Evolutionary conservation across 2,888 invertebrate genomes (phyloP), one percentile per base, ranked within the genome.

Genomic region (Leptinotarsa rubiginosa): DNA sequence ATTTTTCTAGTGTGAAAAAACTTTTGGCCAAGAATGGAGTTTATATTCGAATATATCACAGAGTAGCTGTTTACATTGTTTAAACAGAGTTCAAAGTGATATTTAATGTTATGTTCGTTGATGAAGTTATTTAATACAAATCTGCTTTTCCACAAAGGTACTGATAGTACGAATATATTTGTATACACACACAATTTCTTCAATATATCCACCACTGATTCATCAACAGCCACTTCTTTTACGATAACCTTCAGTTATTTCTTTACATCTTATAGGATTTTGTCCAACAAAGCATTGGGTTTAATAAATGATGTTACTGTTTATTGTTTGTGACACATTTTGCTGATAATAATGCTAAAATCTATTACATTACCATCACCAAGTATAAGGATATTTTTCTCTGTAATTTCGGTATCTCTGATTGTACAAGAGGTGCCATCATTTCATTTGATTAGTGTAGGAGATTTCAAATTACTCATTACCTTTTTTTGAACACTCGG

Each of bases 141-240:
- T 25, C 67, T 18, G 20, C 25, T 67, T 12, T 20, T 49, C 52
- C 52, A 67, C 7, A 67, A 67, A n/a, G 52, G 49, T 67, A 67
- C 52, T 22, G 67, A 67, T 16, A 67, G 49, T 16, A 67, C 50
- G 1, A 67, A 25, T 50, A 67, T 47, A 67, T 67, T 67, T 47
- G 67, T 67, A 49, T 67, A 67, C 49, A 50, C n/a, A 25, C 67
- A 5, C 22, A 67, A n/a, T 16, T 47, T 2, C 15, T 41, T 47
- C 16, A 67, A 56, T 56, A 56, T 56, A 15, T 56, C 52, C 47
- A 47, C 47, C 47, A 47, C 47, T 56, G 56, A 20, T 22, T 56
- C 5, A 12, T 56, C 13, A 56, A 56, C 22, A 56, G 10, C 22
- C 1, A 56, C 56, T 22, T 12, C 20, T 22, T 22, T 56, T 18